phyloP scores from a whole-genome alignment of 2,797 vertebrate genomes.

The Hirundo rustica region DNA sequence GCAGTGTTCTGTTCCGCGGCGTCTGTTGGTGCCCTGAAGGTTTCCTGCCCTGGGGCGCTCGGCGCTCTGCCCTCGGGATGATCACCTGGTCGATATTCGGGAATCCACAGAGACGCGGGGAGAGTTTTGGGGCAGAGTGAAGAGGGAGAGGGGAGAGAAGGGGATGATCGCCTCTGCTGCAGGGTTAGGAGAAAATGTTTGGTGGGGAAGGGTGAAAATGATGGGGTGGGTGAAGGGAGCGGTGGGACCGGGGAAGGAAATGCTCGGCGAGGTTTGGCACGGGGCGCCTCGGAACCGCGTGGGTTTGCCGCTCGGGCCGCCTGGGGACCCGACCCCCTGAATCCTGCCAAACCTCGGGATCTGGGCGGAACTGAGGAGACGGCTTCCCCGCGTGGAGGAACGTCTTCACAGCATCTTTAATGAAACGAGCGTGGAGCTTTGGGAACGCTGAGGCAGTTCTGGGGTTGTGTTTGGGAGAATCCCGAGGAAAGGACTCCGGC shows the following conservation, averaged over 20 bases:
- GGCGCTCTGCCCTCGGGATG: not conserved
- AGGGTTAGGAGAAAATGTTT: accelerated
- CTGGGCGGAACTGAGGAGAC: not conserved
- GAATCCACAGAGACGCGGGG: accelerated
- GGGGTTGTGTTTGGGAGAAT: not conserved
- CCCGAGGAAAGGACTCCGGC: accelerated
- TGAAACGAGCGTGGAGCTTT: accelerated
- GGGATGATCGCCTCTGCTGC: too few species aligned
- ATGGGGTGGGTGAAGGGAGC: accelerated
- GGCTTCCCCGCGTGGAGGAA: accelerated
- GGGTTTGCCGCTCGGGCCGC: not conserved
- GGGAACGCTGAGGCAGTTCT: not conserved
- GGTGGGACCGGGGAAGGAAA: not conserved
- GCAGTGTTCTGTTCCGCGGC: accelerated
- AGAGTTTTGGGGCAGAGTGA: not conserved
- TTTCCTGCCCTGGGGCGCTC: not conserved
- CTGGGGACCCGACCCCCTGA: not conserved
- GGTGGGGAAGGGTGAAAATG: not conserved
- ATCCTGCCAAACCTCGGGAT: accelerated
- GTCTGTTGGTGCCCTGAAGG: accelerated
- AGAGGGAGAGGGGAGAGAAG: too few species aligned
- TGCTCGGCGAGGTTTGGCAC: accelerated
- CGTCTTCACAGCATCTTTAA: accelerated
- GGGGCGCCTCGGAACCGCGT: accelerated
- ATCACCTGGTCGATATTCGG: not conserved